A percentile compares a stretch with the other conserved stretches of the same genome.
These are phyloP conservation scores for Pelodiscus sinensis DNA, from an alignment of 2,113 vertebrate species.

Conservation along the genomic window DNA sequence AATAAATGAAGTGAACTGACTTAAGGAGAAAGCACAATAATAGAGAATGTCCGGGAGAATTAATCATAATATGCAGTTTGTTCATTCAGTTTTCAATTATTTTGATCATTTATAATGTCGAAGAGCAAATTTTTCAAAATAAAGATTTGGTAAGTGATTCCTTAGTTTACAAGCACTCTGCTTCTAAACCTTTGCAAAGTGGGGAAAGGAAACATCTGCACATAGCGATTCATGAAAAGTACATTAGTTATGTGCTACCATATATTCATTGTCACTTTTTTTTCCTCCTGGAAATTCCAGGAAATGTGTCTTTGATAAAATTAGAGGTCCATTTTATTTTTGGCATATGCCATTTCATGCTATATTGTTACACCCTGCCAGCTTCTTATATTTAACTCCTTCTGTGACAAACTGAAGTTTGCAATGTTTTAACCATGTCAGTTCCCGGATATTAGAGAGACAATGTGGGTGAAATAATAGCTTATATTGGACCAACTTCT, in stretches of 20 bases:
- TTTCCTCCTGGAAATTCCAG: neutral
- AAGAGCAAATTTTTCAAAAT: neutral
- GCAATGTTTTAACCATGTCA: neutral
- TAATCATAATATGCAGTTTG: neutral
- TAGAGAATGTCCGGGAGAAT: conserved; percentile 16
- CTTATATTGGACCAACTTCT: neutral
- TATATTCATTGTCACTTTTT: neutral
- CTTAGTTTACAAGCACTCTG: neutral
- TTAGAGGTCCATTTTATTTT: neutral
- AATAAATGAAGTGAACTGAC: conserved; percentile 31
- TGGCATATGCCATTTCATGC: neutral
- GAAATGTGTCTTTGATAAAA: neutral
- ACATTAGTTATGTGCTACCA: neutral
- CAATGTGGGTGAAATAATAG: neutral
- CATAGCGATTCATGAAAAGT: neutral
- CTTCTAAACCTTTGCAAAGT: neutral
- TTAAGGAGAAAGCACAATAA: conserved; percentile 33
- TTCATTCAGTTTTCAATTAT: conserved; percentile 9
- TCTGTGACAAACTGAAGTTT: neutral
- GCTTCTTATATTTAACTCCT: fast-evolving
- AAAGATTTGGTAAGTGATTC: conserved; percentile 3
- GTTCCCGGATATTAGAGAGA: neutral
- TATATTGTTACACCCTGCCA: neutral
- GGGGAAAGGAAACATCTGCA: neutral
- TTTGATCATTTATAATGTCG: neutral